A percentile compares a stretch with the other conserved stretches of the same genome.
Conservation (phyloP, 2,113 vertebrate species). For the Micromys minutus region DNA sequence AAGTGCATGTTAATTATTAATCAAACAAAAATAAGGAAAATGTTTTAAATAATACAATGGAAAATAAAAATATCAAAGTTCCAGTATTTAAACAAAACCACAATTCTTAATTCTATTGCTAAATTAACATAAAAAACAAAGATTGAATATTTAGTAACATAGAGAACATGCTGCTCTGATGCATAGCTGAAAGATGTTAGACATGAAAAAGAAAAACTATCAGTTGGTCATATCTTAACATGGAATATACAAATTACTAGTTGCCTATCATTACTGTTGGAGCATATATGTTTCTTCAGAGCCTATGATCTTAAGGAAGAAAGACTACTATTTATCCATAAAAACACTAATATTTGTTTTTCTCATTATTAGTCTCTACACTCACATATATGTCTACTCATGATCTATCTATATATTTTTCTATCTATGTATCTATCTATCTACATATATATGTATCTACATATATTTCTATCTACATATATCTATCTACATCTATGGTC, state of each 20-base stretch:
- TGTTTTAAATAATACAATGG: neutral
- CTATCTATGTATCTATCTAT: neutral
- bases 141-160: neutral
- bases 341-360: too few species aligned
- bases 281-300: neutral
- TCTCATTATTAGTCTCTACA: neutral
- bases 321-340: neutral
- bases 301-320: neutral
- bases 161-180: neutral
- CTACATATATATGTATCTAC: neutral
- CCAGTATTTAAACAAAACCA: neutral
- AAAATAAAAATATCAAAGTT: neutral
- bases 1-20: neutral
- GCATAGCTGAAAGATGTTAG: neutral
- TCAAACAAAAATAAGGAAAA: neutral
- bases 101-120: too few species aligned
- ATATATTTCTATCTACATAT: too few species aligned
- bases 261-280: neutral
- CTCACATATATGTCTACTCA: accelerated
- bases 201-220: neutral
- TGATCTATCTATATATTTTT: neutral
- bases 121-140: neutral
- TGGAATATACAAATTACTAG: neutral
- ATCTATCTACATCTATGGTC: too few species aligned
- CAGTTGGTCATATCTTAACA: neutral